Conservation (phyloP, 2,113 vertebrate species). For the Butorides virescens region DNA sequence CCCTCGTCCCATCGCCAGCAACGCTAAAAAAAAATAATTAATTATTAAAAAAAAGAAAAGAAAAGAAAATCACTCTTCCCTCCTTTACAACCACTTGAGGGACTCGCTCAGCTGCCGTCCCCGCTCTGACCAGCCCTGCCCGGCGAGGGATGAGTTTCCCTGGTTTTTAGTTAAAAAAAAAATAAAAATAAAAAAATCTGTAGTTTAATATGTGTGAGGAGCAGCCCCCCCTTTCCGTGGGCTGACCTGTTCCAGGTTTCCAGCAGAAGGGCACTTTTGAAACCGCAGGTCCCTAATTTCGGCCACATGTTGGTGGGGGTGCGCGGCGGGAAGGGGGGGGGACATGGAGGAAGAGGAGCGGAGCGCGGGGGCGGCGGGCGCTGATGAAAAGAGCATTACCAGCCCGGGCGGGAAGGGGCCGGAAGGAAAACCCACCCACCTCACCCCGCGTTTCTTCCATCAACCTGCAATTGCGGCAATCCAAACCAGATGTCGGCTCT, state of each 20-base stretch:
- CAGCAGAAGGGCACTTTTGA: conserved; percentile 66
- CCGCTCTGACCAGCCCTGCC: neutral
- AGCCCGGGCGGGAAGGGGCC: too few relatives aligned
- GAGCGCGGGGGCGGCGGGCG: too few relatives aligned
- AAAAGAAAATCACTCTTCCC: neutral
- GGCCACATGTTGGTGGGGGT: conserved; percentile 76
- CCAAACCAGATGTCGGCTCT: too few relatives aligned
- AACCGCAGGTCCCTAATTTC: conserved; percentile 78
- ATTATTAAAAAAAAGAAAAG: too few relatives aligned
- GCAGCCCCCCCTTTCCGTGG: neutral
- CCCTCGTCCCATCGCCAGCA: too few relatives aligned
- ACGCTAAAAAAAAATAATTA: too few relatives aligned
- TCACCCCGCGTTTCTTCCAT: too few relatives aligned
- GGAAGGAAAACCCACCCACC: too few relatives aligned
- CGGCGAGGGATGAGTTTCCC: neutral
- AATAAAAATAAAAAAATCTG: neutral
- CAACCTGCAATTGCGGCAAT: too few relatives aligned
- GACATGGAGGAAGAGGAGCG: neutral
- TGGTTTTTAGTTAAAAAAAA: neutral
- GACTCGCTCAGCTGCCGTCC: neutral
- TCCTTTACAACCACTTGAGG: neutral
- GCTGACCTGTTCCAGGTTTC: conserved; percentile 54
- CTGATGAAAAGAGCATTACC: too few relatives aligned
- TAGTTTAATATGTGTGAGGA: neutral
- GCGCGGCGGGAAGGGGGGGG: neutral